Conservation (phyloP, 2,797 vertebrate species). For the Nannoperca obscura region DNA sequence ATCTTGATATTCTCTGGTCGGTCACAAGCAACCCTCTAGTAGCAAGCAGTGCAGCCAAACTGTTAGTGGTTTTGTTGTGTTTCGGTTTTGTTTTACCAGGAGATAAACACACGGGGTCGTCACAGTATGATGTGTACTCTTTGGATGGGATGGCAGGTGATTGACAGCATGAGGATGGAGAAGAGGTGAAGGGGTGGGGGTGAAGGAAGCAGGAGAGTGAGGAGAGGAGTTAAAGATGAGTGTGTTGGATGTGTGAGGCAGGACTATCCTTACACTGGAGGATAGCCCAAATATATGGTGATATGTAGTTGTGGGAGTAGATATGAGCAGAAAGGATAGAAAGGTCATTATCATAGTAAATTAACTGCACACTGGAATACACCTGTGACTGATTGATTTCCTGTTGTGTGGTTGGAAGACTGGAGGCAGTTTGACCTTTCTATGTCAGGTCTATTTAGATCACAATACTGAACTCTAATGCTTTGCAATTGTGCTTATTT, state of each 20-base stretch:
- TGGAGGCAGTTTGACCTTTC: slow-evolving; percentile 35
- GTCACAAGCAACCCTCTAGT: slow-evolving; percentile 12
- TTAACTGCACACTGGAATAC: slow-evolving; percentile 13
- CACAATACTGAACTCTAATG: not conserved
- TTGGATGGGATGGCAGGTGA: slow-evolving; percentile 85
- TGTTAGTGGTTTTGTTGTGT: slow-evolving; percentile 51
- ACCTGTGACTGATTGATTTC: slow-evolving; percentile 31
- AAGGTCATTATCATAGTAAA: slow-evolving; percentile 47
- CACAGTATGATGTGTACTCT: slow-evolving; percentile 89
- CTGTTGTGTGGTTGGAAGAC: slow-evolving; percentile 16
- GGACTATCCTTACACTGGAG: slow-evolving; percentile 49
- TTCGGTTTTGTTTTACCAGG: slow-evolving; percentile 80
- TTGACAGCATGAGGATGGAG: slow-evolving; percentile 75
- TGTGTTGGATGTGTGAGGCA: slow-evolving; percentile 48
- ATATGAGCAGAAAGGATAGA: slow-evolving; percentile 51
- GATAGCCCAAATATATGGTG: slow-evolving; percentile 54
- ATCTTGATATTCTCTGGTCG: not conserved
- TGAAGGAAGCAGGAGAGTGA: slow-evolving; percentile 53
- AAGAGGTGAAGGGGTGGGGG: slow-evolving; percentile 50
- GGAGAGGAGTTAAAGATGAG: slow-evolving; percentile 74
- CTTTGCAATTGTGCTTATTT: not conserved
- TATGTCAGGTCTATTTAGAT: slow-evolving; percentile 12
- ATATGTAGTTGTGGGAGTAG: slow-evolving; percentile 34
- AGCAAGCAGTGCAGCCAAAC: slow-evolving; percentile 57
- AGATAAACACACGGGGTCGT: slow-evolving; percentile 87